Evolutionary conservation across 2,113 vertebrate genomes (phyloP).

Genomic region (Craseonycteris thonglongyai): DNA sequence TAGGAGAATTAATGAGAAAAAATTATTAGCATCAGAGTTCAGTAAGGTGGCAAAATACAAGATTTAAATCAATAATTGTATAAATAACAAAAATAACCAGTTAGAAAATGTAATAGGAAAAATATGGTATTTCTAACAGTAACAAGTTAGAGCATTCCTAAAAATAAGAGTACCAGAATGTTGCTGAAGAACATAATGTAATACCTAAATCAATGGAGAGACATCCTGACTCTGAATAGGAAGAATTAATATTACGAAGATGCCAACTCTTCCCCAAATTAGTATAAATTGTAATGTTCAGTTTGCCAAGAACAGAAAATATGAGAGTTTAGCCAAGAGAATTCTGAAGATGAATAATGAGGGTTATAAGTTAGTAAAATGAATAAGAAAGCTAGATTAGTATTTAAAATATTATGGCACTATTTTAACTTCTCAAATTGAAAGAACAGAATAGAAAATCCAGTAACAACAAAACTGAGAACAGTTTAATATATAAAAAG

Average conservation of each 20-base stretch:
- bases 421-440: neutral
- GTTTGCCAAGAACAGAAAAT: neutral
- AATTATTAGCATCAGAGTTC: neutral
- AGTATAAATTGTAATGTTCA: neutral
- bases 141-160: neutral
- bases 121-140: neutral
- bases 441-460: neutral
- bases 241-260: conserved; percentile 9
- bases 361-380: neutral
- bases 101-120: neutral
- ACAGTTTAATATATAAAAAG: neutral
- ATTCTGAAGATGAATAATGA: neutral
- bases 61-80: neutral
- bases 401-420: neutral
- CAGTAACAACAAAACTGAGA: neutral
- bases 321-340: neutral
- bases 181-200: neutral
- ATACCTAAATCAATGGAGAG: neutral
- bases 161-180: neutral
- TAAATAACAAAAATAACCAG: neutral
- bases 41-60: neutral
- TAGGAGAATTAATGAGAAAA: neutral
- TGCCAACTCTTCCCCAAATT: neutral
- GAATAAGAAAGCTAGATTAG: neutral
- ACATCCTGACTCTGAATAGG: neutral